phyloP scores from a whole-genome alignment of 2,797 vertebrate genomes.

The Acanthurus tractus region DNA sequence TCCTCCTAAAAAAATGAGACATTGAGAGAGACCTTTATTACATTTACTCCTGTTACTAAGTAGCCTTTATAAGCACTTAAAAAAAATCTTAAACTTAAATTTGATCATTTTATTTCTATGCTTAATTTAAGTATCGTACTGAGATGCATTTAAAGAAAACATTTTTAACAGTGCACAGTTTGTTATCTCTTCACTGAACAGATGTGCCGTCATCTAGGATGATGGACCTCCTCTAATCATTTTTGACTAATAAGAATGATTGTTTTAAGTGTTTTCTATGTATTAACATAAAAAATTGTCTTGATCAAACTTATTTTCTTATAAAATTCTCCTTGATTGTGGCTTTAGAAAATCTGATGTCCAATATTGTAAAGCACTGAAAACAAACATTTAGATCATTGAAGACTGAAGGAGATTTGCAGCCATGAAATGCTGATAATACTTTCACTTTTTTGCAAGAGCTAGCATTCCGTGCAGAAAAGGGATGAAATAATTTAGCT shows the following conservation, averaged over 20 bases:
- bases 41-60: not conserved
- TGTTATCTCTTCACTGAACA: too few species aligned
- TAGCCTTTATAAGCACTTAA: too few species aligned
- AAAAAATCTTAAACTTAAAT: not conserved
- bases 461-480: not conserved
- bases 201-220: too few species aligned
- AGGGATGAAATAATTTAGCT: not conserved
- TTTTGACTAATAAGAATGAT: too few species aligned
- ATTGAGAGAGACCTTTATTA: not conserved
- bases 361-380: not conserved
- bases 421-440: not conserved
- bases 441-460: not conserved
- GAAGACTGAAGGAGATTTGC: not conserved
- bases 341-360: too few species aligned
- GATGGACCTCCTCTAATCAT: too few species aligned
- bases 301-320: not conserved
- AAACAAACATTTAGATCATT: constrained; percentile 1
- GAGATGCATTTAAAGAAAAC: too few species aligned
- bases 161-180: too few species aligned
- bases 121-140: too few species aligned
- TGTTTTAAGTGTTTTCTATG: not conserved
- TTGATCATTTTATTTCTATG: not conserved
- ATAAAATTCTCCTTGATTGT: not conserved
- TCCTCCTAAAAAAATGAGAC: not conserved
- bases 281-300: not conserved